phyloP scores from a whole-genome alignment of 2,113 vertebrate species.

The Lepisosteus osseus region DNA sequence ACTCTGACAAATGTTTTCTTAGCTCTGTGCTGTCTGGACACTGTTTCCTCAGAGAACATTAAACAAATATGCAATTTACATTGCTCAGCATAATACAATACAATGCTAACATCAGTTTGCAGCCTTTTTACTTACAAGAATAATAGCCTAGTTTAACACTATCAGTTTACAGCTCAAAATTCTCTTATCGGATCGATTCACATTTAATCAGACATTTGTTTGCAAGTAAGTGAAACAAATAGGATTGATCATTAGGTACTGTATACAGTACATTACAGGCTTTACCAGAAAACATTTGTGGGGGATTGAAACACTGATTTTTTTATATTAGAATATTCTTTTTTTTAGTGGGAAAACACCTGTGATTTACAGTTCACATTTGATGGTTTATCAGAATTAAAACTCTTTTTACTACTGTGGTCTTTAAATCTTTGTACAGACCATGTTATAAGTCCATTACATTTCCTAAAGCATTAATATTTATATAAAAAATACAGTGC shows the following conservation, averaged over 20 bases:
- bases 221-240: not conserved
- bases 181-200: not conserved
- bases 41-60: not conserved
- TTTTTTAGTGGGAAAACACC: too few relatives aligned
- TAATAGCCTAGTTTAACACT: not conserved
- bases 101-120: not conserved
- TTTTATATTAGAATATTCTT: too few relatives aligned
- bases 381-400: too few relatives aligned
- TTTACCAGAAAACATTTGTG: too few relatives aligned
- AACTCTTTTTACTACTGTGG: too few relatives aligned
- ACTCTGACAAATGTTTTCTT: not conserved
- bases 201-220: not conserved
- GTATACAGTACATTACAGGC: too few relatives aligned
- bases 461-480: too few relatives aligned
- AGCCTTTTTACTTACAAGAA: not conserved
- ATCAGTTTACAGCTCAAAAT: not conserved
- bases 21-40: not conserved
- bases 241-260: not conserved
- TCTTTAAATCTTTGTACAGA: too few relatives aligned
- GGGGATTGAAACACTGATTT: too few relatives aligned
- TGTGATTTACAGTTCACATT: too few relatives aligned
- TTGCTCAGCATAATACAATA: not conserved
- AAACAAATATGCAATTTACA: not conserved
- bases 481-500: too few relatives aligned
- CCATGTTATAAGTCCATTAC: too few relatives aligned